These are phyloP conservation scores for Bacillus rossius DNA, from an alignment of 1,140 invertebrate species.

Conservation along the genomic window DNA sequence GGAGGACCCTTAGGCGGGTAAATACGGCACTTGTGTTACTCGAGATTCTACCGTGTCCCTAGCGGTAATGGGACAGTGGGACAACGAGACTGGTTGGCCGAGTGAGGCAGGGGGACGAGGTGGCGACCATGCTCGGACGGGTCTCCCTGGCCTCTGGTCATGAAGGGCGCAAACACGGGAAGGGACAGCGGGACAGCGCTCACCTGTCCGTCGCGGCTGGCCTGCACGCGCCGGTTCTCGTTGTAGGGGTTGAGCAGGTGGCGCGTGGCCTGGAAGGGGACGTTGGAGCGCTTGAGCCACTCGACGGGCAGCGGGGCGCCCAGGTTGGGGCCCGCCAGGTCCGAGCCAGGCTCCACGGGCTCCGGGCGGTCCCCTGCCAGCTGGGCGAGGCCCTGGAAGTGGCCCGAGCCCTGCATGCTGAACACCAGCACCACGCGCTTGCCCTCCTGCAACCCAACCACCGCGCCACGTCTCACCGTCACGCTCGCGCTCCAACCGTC, in stretches of 20 bases:
- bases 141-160: too few species aligned
- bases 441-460: slow-evolving; percentile 37
- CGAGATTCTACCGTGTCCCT: too few species aligned
- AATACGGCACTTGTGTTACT: too few species aligned
- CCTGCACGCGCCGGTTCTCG: slow-evolving; percentile 46
- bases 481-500: too few species aligned
- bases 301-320: slow-evolving; percentile 34
- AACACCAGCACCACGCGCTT: slow-evolving; percentile 47
- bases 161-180: too few species aligned
- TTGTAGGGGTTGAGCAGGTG: slow-evolving; percentile 48
- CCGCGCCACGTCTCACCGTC: too few species aligned
- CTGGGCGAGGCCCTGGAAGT: slow-evolving; percentile 49
- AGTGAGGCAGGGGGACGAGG: too few species aligned
- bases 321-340: slow-evolving; percentile 35
- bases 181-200: too few species aligned
- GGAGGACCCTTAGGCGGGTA: too few species aligned
- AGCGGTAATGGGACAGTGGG: too few species aligned
- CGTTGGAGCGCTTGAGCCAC: slow-evolving; percentile 46
- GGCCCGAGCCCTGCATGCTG: slow-evolving; percentile 47
- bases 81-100: too few species aligned
- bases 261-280: slow-evolving; percentile 46
- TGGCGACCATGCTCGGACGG: too few species aligned
- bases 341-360: slow-evolving; percentile 36
- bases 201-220: slow-evolving; percentile 50
- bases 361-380: slow-evolving; percentile 37